A percentile compares a stretch with the other conserved stretches of the same genome.
These are phyloP conservation scores for Alfaro cultratus DNA, from an alignment of 2,797 vertebrate species.

Conservation along the genomic window DNA sequence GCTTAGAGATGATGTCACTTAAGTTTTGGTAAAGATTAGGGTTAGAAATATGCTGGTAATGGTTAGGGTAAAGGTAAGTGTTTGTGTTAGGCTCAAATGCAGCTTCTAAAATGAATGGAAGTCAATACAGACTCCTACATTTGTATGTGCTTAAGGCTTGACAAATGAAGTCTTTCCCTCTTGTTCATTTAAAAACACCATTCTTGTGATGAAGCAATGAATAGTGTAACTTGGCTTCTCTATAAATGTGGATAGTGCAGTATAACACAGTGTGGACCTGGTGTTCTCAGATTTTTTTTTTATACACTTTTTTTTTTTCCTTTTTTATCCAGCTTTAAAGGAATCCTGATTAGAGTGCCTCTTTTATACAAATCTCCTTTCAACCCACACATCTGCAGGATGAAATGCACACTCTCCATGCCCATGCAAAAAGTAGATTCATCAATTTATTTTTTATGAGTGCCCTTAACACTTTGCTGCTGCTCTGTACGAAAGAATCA, in stretches of 20 bases:
- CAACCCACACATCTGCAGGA: constrained; percentile 44
- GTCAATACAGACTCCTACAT: not conserved
- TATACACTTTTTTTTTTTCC: constrained; percentile 23
- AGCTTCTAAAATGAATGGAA: not conserved
- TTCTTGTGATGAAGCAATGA: constrained; percentile 35
- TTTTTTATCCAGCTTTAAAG: constrained; percentile 23
- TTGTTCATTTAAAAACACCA: constrained; percentile 15
- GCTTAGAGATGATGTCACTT: not conserved
- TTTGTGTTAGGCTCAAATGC: not conserved
- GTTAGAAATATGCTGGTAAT: not conserved
- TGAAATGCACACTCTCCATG: constrained; percentile 15
- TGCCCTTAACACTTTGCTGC: constrained; percentile 23
- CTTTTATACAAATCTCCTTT: constrained; percentile 52
- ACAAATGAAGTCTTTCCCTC: constrained; percentile 13
- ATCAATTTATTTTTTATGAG: constrained; percentile 42
- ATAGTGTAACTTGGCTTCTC: constrained; percentile 19
- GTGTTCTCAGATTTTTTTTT: constrained; percentile 23
- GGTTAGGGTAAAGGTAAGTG: not conserved
- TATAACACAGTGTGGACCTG: constrained; percentile 6
- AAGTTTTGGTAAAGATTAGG: not conserved
- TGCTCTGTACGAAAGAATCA: constrained; percentile 25
- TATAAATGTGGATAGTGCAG: constrained; percentile 19
- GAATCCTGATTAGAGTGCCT: constrained; percentile 34
- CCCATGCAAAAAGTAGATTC: not conserved
- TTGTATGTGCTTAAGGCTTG: constrained; percentile 1